Evolutionary conservation across 2,113 vertebrate genomes (phyloP).

Genomic region (Monarcha castaneiventris): DNA sequence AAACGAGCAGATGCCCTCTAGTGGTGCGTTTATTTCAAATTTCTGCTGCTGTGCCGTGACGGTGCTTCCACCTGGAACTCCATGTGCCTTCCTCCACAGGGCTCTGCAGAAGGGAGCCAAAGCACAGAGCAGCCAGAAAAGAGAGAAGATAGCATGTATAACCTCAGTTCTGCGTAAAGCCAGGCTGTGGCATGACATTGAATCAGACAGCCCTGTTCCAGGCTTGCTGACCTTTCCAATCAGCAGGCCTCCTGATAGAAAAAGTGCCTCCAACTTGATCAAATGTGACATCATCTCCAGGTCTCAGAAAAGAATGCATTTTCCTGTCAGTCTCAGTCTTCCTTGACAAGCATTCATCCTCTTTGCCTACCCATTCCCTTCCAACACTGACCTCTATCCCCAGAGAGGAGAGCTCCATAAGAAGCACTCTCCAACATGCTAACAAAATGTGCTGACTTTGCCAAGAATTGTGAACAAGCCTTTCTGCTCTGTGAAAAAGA

Average conservation of each 20-base stretch:
- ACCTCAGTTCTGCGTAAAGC: background rate
- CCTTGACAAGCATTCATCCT: background rate
- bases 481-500: background rate
- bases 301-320: background rate
- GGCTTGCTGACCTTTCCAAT: background rate
- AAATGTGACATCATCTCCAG: background rate
- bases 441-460: background rate
- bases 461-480: background rate
- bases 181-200: background rate
- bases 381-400: background rate
- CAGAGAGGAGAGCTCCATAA: background rate
- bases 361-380: background rate
- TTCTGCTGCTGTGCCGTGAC: background rate
- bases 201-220: background rate
- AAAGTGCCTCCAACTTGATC: background rate
- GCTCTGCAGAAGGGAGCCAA: background rate
- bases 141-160: background rate
- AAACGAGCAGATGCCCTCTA: conserved; percentile 44
- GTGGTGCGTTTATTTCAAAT: background rate
- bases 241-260: background rate
- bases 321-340: background rate
- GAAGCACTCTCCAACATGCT: background rate
- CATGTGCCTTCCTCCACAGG: background rate
- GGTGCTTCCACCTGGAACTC: background rate
- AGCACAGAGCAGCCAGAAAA: background rate